Percentiles rank a stretch among this genome's conserved stretches.
Conservation (phyloP, 2,113 vertebrate species). For the Mus pahari region DNA sequence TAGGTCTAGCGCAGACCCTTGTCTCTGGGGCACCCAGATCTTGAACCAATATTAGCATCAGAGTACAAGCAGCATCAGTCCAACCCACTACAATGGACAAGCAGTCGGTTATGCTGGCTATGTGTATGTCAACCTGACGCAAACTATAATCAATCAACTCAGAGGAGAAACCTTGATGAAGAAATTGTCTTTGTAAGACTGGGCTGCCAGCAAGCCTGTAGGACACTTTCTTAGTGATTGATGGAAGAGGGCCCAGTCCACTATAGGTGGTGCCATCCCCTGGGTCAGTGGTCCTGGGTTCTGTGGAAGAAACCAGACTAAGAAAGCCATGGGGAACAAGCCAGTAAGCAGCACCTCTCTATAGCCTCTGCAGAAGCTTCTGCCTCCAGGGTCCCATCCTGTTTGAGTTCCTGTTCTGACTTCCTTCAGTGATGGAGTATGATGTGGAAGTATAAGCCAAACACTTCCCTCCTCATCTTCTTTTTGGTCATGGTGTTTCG, state of each 20-base stretch:
- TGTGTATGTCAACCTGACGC: neutral
- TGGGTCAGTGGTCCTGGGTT: neutral
- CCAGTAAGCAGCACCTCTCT: neutral
- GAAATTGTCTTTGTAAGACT: neutral
- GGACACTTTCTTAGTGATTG: neutral
- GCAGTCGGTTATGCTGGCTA: neutral
- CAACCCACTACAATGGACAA: neutral
- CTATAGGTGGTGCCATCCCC: neutral
- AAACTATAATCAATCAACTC: neutral
- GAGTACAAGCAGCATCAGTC: too few species aligned
- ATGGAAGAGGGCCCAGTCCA: neutral
- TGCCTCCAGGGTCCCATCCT: neutral
- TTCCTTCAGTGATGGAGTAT: neutral
- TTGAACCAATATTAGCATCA: too few species aligned
- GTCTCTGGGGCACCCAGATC: neutral
- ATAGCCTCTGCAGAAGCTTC: neutral
- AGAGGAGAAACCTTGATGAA: neutral
- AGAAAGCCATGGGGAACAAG: too few species aligned
- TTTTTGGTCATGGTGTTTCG: neutral
- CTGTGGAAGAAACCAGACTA: neutral
- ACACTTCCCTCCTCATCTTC: neutral
- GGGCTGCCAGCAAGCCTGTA: neutral
- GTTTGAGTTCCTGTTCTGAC: neutral
- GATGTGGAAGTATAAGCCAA: neutral
- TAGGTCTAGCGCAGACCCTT: too few species aligned